Base-by-base conservation (phyloP, 2,113 vertebrate genomes). In the Pimephales promelas region DNA sequence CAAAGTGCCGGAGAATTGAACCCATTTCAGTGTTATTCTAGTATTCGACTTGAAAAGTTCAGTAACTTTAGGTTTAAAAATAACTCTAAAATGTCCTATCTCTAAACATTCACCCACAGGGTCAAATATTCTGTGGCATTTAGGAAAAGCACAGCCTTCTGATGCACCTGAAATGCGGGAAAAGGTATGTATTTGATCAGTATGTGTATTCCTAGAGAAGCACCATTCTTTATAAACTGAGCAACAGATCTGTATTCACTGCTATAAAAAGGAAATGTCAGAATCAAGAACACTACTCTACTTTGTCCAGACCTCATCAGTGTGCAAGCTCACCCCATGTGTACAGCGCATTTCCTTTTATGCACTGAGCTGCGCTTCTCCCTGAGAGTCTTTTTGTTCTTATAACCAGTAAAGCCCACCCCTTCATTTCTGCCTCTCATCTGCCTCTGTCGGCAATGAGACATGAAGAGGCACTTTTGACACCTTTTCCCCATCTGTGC, bases 401-500 rank as follows among this genome's bases (percentile, higher is more conserved):
- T 68, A 77, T 76, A 68, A 47, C 73, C 61, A 56, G 72, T 56
- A 68, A 77, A 64, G 61, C 31, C 61, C 24, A 54, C 2, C 61
- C 14, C 34, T 74, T 68, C 45, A 56, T 57, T 54, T 52, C 49
- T 66, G 52, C 54, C 76, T 62, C 68, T 82, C 59, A 70, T 82
- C 84, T 54, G 14, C 61, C 24, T 74, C 4, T 26, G 5, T 36
- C 22, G 9, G 20, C 47, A 54, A 4, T 40, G 78, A 74, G 84
- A 54, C 10, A 9, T 62, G 59, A 73, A 54, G 59, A 57, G 59
- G 4, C 31, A 45, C 56, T 72, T 75, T 31, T 85, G 70, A 81
- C 84, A 85, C 79, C 68, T 85, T 79, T 45, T 62, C 64, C 52
- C 47, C 43, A 26, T 70, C 47, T 71, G 28, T 28, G 57, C 83